Percentiles rank a stretch among this genome's conserved stretches.
Evolutionary conservation across 2,888 invertebrate genomes (phyloP).

Genomic region (Sesia bembeciformis): DNA sequence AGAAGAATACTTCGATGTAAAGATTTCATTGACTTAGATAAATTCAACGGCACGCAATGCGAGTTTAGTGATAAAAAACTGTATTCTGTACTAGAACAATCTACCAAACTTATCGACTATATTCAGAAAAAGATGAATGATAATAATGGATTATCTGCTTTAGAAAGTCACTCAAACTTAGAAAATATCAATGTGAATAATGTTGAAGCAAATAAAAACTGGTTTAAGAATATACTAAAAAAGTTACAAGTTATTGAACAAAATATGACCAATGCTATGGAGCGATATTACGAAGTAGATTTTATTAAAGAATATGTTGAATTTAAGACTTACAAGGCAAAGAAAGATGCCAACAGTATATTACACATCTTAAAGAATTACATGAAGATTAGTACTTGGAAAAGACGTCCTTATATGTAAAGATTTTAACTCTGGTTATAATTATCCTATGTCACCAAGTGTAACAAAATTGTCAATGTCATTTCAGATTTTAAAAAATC

Average conservation of each 20-base stretch:
- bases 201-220: not conserved
- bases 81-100: constrained; percentile 13
- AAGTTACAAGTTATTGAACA: constrained; percentile 15
- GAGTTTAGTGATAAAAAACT: constrained; percentile 23
- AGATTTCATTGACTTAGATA: not conserved
- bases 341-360: constrained; percentile 11
- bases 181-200: constrained; percentile 18
- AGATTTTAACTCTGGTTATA: no score
- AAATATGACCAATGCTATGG: constrained; percentile 13
- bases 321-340: constrained; percentile 16
- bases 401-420: constrained; percentile 7
- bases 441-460: no score
- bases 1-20: constrained; percentile 18
- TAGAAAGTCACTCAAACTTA: constrained; percentile 23
- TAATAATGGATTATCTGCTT: constrained; percentile 10
- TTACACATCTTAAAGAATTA: constrained; percentile 13
- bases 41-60: constrained; percentile 18
- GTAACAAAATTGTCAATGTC: no score
- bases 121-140: constrained; percentile 1
- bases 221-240: constrained; percentile 13
- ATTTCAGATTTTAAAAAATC: no score
- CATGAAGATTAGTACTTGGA: constrained; percentile 11
- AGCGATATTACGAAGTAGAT: constrained; percentile 19
- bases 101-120: constrained; percentile 10
- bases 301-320: constrained; percentile 29